Conservation (phyloP, 1,140 invertebrate genomes). For the Magallana gigas region DNA sequence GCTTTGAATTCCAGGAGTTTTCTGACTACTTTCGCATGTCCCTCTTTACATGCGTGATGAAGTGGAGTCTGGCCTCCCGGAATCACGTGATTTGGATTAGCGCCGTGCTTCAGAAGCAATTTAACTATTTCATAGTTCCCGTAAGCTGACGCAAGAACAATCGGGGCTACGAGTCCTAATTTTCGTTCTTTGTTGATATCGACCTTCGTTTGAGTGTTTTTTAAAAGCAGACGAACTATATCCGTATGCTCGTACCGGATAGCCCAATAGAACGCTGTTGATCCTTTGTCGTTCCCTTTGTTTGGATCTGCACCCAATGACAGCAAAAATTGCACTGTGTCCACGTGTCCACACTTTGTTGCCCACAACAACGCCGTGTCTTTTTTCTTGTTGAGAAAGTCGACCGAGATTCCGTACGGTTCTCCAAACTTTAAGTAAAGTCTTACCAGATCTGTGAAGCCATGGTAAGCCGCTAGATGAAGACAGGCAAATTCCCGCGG, state of each 20-base stretch:
- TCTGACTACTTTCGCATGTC: conserved; percentile 63
- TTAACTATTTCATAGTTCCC: conserved; percentile 70
- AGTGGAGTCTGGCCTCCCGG: conserved; percentile 71
- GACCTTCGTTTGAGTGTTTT: conserved; percentile 63
- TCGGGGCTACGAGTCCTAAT: conserved; percentile 73
- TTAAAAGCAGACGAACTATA: conserved; percentile 66
- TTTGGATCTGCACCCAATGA: conserved; percentile 63
- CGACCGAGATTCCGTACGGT: conserved; percentile 62
- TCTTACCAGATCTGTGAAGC: conserved; percentile 67
- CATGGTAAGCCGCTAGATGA: conserved; percentile 72
- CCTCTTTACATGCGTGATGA: conserved; percentile 73
- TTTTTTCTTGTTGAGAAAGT: conserved; percentile 71
- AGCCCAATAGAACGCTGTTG: conserved; percentile 77
- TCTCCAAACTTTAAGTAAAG: conserved; percentile 59
- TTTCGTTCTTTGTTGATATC: conserved; percentile 69
- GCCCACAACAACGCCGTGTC: conserved; percentile 77
- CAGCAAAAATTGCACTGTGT: conserved; percentile 61
- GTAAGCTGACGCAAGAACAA: conserved; percentile 72
- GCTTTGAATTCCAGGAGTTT: conserved; percentile 64
- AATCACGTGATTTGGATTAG: conserved; percentile 70
- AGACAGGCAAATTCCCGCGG: conserved; percentile 72
- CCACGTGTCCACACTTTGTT: conserved; percentile 68
- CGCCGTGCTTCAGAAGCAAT: conserved; percentile 69
- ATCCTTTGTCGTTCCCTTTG: conserved; percentile 76
- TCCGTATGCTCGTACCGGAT: conserved; percentile 72